Evolutionary conservation across 37 sponge, comb jelly and placozoan species (phyloP).

Genomic region (Axinella damicornis): DNA sequence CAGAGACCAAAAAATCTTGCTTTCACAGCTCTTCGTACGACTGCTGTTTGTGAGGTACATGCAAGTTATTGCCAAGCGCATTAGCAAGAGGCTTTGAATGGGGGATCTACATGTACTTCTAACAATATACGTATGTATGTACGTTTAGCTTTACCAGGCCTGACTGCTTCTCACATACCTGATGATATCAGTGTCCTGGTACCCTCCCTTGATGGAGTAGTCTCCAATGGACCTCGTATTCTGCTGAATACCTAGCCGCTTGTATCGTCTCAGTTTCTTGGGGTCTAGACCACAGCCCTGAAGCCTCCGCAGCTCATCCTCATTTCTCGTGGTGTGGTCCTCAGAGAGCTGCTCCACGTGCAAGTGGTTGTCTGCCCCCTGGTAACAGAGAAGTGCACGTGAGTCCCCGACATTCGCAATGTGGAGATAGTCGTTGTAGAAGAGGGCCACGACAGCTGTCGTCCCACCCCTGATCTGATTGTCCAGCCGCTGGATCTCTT

Average conservation of each 20-base stretch:
- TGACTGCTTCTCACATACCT: no score
- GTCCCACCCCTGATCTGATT: constrained; percentile 80
- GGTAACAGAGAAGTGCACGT: not conserved
- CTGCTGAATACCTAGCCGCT: constrained; percentile 76
- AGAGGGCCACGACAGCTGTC: constrained; percentile 61
- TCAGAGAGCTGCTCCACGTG: constrained; percentile 73
- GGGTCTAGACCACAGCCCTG: constrained; percentile 65
- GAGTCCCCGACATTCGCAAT: constrained; percentile 93
- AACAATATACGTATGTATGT: no score
- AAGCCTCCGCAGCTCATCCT: constrained; percentile 71
- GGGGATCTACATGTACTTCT: no score
- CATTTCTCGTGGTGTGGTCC: constrained; percentile 83
- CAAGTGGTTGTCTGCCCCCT: constrained; percentile 13
- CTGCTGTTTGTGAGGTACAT: no score
- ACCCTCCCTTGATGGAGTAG: constrained; percentile 90
- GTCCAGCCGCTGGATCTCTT: constrained; percentile 57
- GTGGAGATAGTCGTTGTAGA: constrained; percentile 62
- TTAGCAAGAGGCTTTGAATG: no score
- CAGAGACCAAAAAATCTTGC: no score
- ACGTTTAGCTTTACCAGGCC: no score
- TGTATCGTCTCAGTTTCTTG: constrained; percentile 15
- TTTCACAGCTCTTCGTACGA: no score
- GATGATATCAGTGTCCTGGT: constrained; percentile 77
- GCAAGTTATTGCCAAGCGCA: no score
- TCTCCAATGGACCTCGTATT: constrained; percentile 94